Percentiles rank a stretch among this genome's conserved stretches.
Evolutionary conservation across 2,113 vertebrate species (phyloP).

Genomic region (Cacatua alba): DNA sequence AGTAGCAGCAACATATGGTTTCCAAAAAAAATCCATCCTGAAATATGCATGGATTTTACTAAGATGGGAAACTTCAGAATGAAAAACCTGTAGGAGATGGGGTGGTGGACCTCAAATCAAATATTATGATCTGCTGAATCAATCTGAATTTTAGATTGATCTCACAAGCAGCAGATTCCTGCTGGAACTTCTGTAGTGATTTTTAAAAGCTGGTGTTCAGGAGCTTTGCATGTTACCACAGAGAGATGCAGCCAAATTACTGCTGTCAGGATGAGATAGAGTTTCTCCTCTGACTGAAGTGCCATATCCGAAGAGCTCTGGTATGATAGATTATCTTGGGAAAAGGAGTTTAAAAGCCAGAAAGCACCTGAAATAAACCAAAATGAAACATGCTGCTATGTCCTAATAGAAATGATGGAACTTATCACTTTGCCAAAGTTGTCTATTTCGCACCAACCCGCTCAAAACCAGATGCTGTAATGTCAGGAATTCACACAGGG

Average conservation of each 20-base stretch:
- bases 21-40: slow-evolving; percentile 36
- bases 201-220: slow-evolving; percentile 9
- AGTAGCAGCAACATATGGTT: slow-evolving; percentile 54
- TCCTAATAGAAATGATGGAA: background rate
- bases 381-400: background rate
- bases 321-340: background rate
- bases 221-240: slow-evolving; percentile 28
- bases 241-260: slow-evolving; percentile 27
- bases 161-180: slow-evolving; percentile 37
- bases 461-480: background rate
- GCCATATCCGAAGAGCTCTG: background rate
- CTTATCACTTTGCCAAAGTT: background rate
- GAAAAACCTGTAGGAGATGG: slow-evolving; percentile 17
- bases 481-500: background rate
- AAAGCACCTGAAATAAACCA: background rate
- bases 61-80: slow-evolving; percentile 5
- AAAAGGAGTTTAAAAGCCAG: slow-evolving; percentile 20
- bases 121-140: slow-evolving; percentile 58
- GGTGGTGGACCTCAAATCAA: slow-evolving; percentile 51
- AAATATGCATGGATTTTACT: slow-evolving; percentile 50
- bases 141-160: slow-evolving; percentile 63
- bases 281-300: background rate
- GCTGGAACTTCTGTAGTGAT: slow-evolving; percentile 49
- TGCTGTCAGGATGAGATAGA: slow-evolving; percentile 25
- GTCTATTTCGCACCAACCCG: background rate